Evolutionary conservation across 2,797 vertebrate genomes (phyloP), one percentile per base, ranked within the genome.

Genomic region (Oceanodroma leucorhoa): DNA sequence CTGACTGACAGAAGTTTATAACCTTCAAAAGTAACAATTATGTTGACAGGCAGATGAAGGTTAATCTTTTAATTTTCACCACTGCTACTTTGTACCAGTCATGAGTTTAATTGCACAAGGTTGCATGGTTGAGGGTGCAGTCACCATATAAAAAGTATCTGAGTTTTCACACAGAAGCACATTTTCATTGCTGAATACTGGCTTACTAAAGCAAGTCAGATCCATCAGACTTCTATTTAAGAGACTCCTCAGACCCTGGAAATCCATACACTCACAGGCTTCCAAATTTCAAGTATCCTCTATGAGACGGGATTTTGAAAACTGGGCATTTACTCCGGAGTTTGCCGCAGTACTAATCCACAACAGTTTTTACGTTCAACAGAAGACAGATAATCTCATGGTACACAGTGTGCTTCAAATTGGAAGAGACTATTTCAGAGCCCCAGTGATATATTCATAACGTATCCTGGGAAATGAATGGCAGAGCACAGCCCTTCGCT

Each of bases 401-500:
- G 43, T 27, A 84, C 43, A 46, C 3, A 34, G 17, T 6, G 17
- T 12, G 32, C 22, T 78, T 51, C 45, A 81, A 43, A 67, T 1
- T 20, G 30, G 22, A 64, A 62, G 17, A 62, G 40, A 32, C 1
- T 60, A 17, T 36, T 71, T 75, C 65, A 92, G 41, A 15, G n/a
- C 14, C 50, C 5, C 30, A 43, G 58, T 10, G 46, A 17, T n/a
- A 77, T 0, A 0, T n/a, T 72, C 5, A 1, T 30, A 83, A 70
- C 1, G 0, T 51, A 34, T 19, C 43, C 36, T n/a, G 36, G 20
- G 21, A 91, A 76, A 40, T 27, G 11, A 85, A 65, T 23, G 64
- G 36, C 60, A 93, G 14, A 69, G 30, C 22, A 64, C 10, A 76
- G 65, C 36, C 50, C 57, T 60, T 87, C 69, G 48, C 29, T 81